These are phyloP conservation scores for Rhopilema esculentum DNA, from an alignment of 30 jellyfish, hydroid and myxozoan species.

Conservation along the genomic window DNA sequence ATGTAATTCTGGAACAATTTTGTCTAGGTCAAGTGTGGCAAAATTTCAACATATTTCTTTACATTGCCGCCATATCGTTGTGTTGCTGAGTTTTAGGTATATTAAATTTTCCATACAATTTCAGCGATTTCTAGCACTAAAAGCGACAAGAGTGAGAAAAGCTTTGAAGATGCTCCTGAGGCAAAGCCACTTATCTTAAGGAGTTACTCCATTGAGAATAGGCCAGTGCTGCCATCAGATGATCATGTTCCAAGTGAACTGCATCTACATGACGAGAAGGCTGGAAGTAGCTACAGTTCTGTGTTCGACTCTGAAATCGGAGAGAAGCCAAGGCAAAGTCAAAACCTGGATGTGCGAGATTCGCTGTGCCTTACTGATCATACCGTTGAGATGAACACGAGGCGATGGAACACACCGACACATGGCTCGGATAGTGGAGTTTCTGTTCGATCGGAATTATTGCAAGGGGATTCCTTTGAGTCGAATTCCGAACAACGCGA, in stretches of 20 bases:
- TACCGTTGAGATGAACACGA: background rate
- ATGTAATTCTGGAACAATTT: too few species aligned
- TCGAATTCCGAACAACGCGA: constrained; percentile 17
- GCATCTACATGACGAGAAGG: constrained; percentile 43
- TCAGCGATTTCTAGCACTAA: constrained; percentile 54
- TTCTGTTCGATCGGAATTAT: constrained; percentile 46
- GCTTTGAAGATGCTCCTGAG: constrained; percentile 27
- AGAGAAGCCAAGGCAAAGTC: constrained; percentile 18
- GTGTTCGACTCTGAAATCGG: constrained; percentile 59
- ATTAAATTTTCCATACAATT: too few species aligned
- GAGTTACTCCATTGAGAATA: constrained; percentile 25
- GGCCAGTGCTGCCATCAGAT: background rate
- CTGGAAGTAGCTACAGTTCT: constrained; percentile 64
- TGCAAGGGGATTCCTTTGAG: constrained; percentile 57
- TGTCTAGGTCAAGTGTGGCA: too few species aligned
- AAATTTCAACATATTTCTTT: too few species aligned
- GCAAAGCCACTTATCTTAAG: constrained; percentile 45
- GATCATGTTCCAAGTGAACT: constrained; percentile 31
- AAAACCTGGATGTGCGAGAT: constrained; percentile 2
- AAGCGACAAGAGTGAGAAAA: constrained; percentile 24
- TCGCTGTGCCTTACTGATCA: constrained; percentile 24
- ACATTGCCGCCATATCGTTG: too few species aligned
- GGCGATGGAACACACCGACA: constrained; percentile 39
- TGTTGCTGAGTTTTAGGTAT: too few species aligned
- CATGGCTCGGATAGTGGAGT: constrained; percentile 65